Evolutionary conservation across 1,140 invertebrate genomes (phyloP).

Genomic region (Listronotus bonariensis): DNA sequence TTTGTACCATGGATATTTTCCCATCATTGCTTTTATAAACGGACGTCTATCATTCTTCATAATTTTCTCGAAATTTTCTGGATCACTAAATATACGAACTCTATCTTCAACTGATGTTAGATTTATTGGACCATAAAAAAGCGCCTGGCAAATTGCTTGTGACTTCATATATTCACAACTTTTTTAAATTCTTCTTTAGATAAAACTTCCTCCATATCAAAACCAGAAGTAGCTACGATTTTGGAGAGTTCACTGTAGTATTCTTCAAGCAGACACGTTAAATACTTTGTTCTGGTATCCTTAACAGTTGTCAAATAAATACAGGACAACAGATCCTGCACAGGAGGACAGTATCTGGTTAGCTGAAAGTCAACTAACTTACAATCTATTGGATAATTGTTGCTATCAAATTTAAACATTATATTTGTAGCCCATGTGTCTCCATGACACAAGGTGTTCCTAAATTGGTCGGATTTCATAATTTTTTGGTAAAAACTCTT

Average conservation of each 20-base stretch:
- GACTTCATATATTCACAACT: constrained; percentile 38
- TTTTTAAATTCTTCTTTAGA: constrained; percentile 40
- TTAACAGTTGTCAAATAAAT: constrained; percentile 55
- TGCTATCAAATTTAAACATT: constrained; percentile 53
- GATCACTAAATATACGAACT: constrained; percentile 31
- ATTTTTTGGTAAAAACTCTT: constrained; percentile 24
- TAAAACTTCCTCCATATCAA: constrained; percentile 35
- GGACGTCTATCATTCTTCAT: constrained; percentile 37
- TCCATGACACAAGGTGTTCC: constrained; percentile 55
- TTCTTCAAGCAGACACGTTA: constrained; percentile 39
- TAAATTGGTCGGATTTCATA: constrained; percentile 36
- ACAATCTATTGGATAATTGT: constrained; percentile 48
- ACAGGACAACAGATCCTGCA: constrained; percentile 56
- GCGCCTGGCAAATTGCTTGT: constrained; percentile 26
- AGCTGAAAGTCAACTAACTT: constrained; percentile 58
- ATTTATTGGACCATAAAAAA: constrained; percentile 43
- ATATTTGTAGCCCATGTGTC: constrained; percentile 58
- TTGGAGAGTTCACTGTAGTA: constrained; percentile 43
- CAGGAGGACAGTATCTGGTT: constrained; percentile 55
- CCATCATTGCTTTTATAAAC: constrained; percentile 34
- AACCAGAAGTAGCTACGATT: constrained; percentile 28
- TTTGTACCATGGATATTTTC: constrained; percentile 36
- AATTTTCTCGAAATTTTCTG: constrained; percentile 14
- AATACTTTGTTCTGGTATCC: constrained; percentile 46
- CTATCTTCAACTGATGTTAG: constrained; percentile 28